phyloP scores from a whole-genome alignment of 2,888 invertebrate species.

The Blastobasis lacticolella region DNA sequence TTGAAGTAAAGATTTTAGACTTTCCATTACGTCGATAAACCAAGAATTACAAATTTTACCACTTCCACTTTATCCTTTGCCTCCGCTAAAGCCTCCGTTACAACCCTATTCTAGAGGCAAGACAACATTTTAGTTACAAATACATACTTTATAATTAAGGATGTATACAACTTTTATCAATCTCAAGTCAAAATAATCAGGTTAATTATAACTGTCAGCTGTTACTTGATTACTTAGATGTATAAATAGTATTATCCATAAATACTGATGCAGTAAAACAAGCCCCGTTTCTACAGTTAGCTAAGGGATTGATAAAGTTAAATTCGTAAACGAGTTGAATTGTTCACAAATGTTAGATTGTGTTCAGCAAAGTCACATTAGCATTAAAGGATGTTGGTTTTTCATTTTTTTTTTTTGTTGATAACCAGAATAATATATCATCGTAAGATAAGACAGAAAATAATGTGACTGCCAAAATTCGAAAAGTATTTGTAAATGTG shows the following conservation, averaged over 20 bases:
- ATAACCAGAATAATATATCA: not conserved
- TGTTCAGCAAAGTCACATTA: too few relatives aligned
- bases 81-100: too few relatives aligned
- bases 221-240: conserved; percentile 9
- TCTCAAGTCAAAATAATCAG: conserved; percentile 9
- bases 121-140: too few relatives aligned
- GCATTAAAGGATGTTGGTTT: not conserved
- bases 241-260: conserved; percentile 2
- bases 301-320: conserved; percentile 22
- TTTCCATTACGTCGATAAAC: too few relatives aligned
- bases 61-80: too few relatives aligned
- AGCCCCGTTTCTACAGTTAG: not conserved
- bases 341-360: too few relatives aligned
- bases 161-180: too few relatives aligned
- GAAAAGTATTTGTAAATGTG: conserved; percentile 53
- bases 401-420: conserved; percentile 10
- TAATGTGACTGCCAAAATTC: conserved; percentile 58
- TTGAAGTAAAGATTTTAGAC: too few relatives aligned
- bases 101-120: too few relatives aligned
- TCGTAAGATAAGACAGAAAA: too few relatives aligned
- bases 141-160: too few relatives aligned
- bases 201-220: conserved; percentile 22
- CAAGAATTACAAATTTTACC: too few relatives aligned
- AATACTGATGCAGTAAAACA: not conserved
- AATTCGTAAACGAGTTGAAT: conserved; percentile 42